Conservation (phyloP, 2,113 vertebrate genomes). For the Erythrocercus mccallii region DNA sequence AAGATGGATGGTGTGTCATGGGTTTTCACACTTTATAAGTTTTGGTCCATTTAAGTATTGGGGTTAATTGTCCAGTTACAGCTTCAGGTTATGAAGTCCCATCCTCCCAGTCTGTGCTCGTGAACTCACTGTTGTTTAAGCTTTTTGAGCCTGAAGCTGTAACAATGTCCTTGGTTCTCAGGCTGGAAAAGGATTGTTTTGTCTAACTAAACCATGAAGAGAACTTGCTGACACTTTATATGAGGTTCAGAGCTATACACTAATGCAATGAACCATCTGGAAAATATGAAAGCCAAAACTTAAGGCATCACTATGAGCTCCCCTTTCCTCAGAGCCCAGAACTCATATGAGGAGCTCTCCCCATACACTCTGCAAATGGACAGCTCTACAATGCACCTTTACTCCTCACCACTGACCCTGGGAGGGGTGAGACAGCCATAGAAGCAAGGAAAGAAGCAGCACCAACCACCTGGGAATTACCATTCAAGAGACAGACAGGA, state of each 20-base stretch:
- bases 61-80: not conserved
- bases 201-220: not conserved
- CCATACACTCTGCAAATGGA: rapidly evolving
- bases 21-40: not conserved
- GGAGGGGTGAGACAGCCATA: rapidly evolving
- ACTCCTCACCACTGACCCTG: not conserved
- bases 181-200: not conserved
- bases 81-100: not conserved
- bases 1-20: rapidly evolving
- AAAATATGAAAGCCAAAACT: not conserved
- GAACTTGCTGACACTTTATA: not conserved
- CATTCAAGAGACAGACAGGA: rapidly evolving
- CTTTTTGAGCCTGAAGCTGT: not conserved
- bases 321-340: not conserved
- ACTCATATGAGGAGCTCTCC: rapidly evolving
- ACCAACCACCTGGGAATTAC: rapidly evolving
- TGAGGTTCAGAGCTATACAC: not conserved
- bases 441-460: not conserved
- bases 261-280: no score
- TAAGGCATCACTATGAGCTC: rapidly evolving
- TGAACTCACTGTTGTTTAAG: rapidly evolving
- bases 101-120: not conserved
- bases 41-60: no score
- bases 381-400: not conserved
- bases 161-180: rapidly evolving